phyloP scores from a whole-genome alignment of 2,113 vertebrate genomes.

The Nesoenas mayeri region DNA sequence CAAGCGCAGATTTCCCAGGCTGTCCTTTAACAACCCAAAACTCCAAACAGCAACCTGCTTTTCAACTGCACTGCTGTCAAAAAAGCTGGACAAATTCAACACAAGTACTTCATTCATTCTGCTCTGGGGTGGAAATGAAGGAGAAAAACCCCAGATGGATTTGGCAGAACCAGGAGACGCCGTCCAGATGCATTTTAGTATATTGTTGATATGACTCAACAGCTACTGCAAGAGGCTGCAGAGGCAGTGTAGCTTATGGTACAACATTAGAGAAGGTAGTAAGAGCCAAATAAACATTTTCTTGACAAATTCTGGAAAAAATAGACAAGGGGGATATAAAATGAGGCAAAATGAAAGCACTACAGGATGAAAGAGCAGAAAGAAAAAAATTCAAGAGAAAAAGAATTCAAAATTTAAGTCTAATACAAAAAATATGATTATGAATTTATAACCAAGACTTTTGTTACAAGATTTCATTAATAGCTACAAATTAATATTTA shows the following conservation, averaged over 20 bases:
- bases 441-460: background rate
- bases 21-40: background rate
- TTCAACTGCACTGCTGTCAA: background rate
- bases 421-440: background rate
- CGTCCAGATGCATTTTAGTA: background rate
- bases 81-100: background rate
- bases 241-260: background rate
- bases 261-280: background rate
- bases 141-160: background rate
- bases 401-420: background rate
- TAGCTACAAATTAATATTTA: background rate
- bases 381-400: background rate
- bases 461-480: background rate
- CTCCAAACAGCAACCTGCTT: background rate
- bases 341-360: background rate
- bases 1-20: background rate
- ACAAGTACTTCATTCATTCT: background rate
- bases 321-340: background rate
- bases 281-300: background rate
- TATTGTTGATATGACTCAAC: background rate
- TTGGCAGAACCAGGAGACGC: background rate
- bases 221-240: conserved; percentile 7
- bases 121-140: background rate
- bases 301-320: background rate
- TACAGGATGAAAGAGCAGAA: background rate